Base-by-base conservation (phyloP, 2,797 vertebrate species). In the Heteromormyrus szaboi region DNA sequence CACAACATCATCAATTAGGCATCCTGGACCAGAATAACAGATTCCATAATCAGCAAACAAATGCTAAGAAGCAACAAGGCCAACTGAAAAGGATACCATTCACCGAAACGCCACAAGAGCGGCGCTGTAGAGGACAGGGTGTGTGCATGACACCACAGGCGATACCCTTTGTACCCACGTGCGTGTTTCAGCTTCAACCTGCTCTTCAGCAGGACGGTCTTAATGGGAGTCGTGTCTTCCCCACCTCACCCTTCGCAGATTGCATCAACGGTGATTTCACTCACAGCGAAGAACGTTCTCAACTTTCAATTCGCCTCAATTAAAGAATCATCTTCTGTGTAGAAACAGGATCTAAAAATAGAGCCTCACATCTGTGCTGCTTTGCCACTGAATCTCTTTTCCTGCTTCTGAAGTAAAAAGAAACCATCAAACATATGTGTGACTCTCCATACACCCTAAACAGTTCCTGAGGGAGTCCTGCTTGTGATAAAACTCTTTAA, bases 281-380 rank as follows among this genome's bases (percentile, higher is more conserved):
- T 84, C 33, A 44, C 53, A 90, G 56, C 56, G 46, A 51, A 88
- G 59, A 56, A 86, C 72, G 76, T 83, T 62, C 81, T 91, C 86
- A n/a, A 88, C 90, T 90, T 90, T 25, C 85, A 65, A 89, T 91
- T 85, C 65, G 89, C 62, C 83, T 90, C 92, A 92, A 93, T 92
- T 92, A 91, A 92, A 93, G 91, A 91, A 90, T 91, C 90, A 91
- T 91, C 89, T 86, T 88, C 85, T 88, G 86, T 88, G 44, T 76
- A 90, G 56, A 54, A 88, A 65, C 62, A 65, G 79, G 54, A 29
- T 14, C 79, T 88, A 22, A 83, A 65, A 33, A 62, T 56, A 84
- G 44, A 46, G 17, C 5, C 72, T 79, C 72, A 41, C 33, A 44
- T 79, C 17, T 17, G 14, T 41, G 72, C 72, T 79, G 72, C 17